Conservation (phyloP, 2,113 vertebrate species). For the Apeltes quadracus region DNA sequence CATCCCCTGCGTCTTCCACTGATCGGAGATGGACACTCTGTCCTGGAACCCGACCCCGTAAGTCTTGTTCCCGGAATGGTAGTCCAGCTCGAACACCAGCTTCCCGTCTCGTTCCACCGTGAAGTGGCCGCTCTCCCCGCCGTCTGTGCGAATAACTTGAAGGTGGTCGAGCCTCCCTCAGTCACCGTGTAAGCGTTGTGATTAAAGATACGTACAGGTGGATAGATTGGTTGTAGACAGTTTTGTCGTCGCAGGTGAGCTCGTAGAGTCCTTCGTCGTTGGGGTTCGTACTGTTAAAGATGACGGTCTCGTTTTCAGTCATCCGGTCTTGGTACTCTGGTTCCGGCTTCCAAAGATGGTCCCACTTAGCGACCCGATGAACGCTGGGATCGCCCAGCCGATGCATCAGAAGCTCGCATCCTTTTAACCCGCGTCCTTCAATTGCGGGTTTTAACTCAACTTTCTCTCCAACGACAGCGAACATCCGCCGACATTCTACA, state of each 20-base stretch:
- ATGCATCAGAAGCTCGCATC: background rate
- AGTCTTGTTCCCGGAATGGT: background rate
- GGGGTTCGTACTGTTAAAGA: background rate
- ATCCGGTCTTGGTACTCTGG: background rate
- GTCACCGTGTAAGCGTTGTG: background rate
- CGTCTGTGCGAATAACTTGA: background rate
- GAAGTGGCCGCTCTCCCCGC: background rate
- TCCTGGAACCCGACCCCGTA: background rate
- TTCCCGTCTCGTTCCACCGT: background rate
- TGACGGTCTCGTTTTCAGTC: background rate
- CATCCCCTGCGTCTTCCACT: background rate
- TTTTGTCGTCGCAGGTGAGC: background rate
- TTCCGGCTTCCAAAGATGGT: background rate
- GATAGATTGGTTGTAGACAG: rapidly evolving
- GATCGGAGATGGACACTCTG: background rate
- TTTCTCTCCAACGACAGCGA: background rate
- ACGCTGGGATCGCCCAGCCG: rapidly evolving
- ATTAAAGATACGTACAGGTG: rapidly evolving
- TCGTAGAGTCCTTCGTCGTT: background rate
- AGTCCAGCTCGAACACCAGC: background rate
- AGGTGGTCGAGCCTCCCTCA: background rate
- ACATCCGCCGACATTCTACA: too few relatives aligned
- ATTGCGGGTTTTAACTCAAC: background rate
- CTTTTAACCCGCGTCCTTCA: background rate
- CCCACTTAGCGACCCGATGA: background rate